phyloP scores from a whole-genome alignment of 1,140 invertebrate genomes.

The Drosophila nikananu region DNA sequence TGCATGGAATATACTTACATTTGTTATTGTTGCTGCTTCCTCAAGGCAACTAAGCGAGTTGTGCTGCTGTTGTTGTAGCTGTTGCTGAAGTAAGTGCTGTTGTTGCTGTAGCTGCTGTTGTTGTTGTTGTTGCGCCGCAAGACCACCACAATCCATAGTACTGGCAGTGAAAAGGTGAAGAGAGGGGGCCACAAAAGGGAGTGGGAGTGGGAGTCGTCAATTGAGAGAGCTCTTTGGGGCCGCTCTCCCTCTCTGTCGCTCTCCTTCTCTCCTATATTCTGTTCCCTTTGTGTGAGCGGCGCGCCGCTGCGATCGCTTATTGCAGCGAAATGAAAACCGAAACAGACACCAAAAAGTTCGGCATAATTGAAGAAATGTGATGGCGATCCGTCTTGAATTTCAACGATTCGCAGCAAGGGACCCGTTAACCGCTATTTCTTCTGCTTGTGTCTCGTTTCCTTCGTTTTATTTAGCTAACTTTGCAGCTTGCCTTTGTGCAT shows the following conservation, averaged over 20 bases:
- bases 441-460: slow-evolving; percentile 28
- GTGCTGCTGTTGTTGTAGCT: slow-evolving; percentile 52
- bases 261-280: slow-evolving; percentile 12
- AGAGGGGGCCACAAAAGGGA: slow-evolving; percentile 27
- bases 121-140: slow-evolving; percentile 76
- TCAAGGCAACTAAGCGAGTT: slow-evolving; percentile 70
- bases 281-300: slow-evolving; percentile 14
- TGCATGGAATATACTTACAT: slow-evolving; percentile 68
- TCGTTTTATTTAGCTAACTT: slow-evolving; percentile 21
- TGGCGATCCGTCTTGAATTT: slow-evolving; percentile 43
- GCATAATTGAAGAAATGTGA: slow-evolving; percentile 50
- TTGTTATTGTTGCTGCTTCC: slow-evolving; percentile 78
- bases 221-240: slow-evolving; percentile 35
- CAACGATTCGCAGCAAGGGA: slow-evolving; percentile 42
- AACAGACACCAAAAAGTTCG: slow-evolving; percentile 28
- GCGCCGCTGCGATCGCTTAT: slow-evolving; percentile 37
- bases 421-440: slow-evolving; percentile 41
- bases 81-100: slow-evolving; percentile 52
- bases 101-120: slow-evolving; percentile 45
- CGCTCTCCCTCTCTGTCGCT: slow-evolving; percentile 9
- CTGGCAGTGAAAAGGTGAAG: slow-evolving; percentile 30
- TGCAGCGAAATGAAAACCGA: slow-evolving; percentile 44
- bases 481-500: slow-evolving; percentile 48
- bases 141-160: slow-evolving; percentile 82
- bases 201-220: slow-evolving; percentile 44